Evolutionary conservation across 2,113 vertebrate genomes (phyloP), one percentile per base, ranked within the genome.

Genomic region (Neotragus moschatus): DNA sequence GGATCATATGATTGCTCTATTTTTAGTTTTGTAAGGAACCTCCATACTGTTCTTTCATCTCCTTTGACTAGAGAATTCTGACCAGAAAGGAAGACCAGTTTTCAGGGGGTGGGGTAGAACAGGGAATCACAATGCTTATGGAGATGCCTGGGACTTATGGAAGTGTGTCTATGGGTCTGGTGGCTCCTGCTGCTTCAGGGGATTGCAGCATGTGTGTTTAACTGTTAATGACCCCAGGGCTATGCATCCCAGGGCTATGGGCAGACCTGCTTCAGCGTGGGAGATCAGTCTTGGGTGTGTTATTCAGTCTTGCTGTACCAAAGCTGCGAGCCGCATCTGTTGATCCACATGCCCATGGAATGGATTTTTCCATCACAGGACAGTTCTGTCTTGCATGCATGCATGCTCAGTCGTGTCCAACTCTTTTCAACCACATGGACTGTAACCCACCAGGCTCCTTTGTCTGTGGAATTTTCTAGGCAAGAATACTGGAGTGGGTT

Each of bases 341-440:
- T 49, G 43, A 39, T 80, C 96, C 93, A 23, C 56, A 96, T 88
- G 93, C 43, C 87, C 7, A 0, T 17, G 26, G 58, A 23, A 45
- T 28, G 51, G 81, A 36, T 30, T 90, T 94, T 93, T 96, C 90
- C 84, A 95, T 96, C 84, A 94, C 61, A 63, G 77, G 89, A 26
- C 61, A 39, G 26, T 43, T 73, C 91, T 84, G 30, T 94, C 85
- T 26, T 75, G 23, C 6, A 43, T 7, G 36, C 70, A 14, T 43
- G 39, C 70, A 43, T 14, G 70, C 39, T 43, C 39, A 7, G 23
- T 43, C 23, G 2, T 75, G 23, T 75, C 36, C 1, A 6, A 14
- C 39, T 75, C 6, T 75, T 43, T 75, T 26, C 70, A 43, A 25
- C 23, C 23, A 14, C 70, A 43, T 26, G 70, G 23, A 75, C 70